phyloP scores from a whole-genome alignment of 1,140 invertebrate species.

The Solenopsis fugax region DNA sequence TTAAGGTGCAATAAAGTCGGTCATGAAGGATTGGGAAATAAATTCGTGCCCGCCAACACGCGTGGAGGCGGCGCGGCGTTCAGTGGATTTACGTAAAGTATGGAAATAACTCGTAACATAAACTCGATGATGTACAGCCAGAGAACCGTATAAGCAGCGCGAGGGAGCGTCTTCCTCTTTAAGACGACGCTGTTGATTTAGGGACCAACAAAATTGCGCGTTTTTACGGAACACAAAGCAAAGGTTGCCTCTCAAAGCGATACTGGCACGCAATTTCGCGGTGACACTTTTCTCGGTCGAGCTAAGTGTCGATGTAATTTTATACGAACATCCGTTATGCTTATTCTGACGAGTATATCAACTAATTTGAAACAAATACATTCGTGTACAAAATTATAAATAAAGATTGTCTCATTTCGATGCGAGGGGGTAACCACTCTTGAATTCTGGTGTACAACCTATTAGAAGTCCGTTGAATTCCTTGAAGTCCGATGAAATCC shows the following conservation, averaged over 20 bases:
- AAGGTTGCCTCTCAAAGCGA: slow-evolving; percentile 27
- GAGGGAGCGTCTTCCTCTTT: slow-evolving; percentile 19
- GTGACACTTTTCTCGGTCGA: neutral
- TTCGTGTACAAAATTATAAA: neutral
- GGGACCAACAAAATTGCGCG: slow-evolving; percentile 32
- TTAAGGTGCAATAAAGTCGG: slow-evolving; percentile 60
- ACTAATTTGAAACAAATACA: neutral
- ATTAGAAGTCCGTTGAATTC: too few species aligned
- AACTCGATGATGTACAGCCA: slow-evolving; percentile 66
- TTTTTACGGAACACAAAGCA: slow-evolving; percentile 53
- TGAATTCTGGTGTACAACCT: too few species aligned
- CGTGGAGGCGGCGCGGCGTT: slow-evolving; percentile 66
- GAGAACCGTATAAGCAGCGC: slow-evolving; percentile 17
- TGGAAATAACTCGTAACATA: slow-evolving; percentile 71
- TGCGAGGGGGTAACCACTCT: too few species aligned
- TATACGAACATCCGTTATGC: neutral
- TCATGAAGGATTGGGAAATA: slow-evolving; percentile 59
- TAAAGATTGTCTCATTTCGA: neutral
- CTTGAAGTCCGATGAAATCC: too few species aligned
- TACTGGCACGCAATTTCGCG: slow-evolving; percentile 27
- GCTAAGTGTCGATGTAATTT: slow-evolving; percentile 34
- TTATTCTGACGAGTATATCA: neutral
- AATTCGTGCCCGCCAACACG: slow-evolving; percentile 68
- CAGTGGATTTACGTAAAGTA: slow-evolving; percentile 68
- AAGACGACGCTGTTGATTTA: slow-evolving; percentile 54